Base-by-base conservation (phyloP, 2,113 vertebrate genomes). In the Pungitius pungitius region DNA sequence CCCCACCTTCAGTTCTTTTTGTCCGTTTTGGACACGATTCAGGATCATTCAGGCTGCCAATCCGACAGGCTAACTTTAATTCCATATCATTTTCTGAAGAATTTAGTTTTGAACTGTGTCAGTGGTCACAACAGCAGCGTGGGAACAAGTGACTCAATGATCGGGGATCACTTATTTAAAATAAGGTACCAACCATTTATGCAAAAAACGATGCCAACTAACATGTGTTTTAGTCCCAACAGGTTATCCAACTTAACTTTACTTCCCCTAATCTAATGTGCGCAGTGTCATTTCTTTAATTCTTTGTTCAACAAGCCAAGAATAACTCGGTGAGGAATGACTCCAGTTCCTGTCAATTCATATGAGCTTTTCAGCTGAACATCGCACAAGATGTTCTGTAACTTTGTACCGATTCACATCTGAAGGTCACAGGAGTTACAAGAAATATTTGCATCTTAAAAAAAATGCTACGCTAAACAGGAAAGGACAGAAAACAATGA, bases 401-500 rank as follows among this genome's bases (percentile, higher is more conserved):
- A 70, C 58, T 67, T 35, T 56, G 65, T 75, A 58, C 37, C 75
- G 43, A 24, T 55, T 61, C 64, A 68, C 33, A 35, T 45, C 43
- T 40, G 30, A 55, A 52, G 40, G 22, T 69, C 43, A 64, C 73
- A 57, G 47, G 8, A 8, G 43, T 45, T 58, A 59, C 68, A 43
- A 58, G 51, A 77, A 65, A 73, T 39, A 43, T 33, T 66, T 11
- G 56, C 74, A 26, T 77, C 64, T 40, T 63, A 33, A 56, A 64
- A 60, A 70, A 77, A 69, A 35, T 13, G 56, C 63, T 62, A 40
- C 63, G 42, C 22, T 35, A 26, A 69, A 86, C 52, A 33, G 55
- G 68, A 62, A 5, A 69, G 30, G 62, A 85, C 26, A 69, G 11
- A 68, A 82, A 75, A 74, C 22, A 51, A 37, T 57, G 37, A 66